Evolutionary conservation across 53 echinoderm and acorn worm species (phyloP).

Genomic region (Holothuria leucospilota): DNA sequence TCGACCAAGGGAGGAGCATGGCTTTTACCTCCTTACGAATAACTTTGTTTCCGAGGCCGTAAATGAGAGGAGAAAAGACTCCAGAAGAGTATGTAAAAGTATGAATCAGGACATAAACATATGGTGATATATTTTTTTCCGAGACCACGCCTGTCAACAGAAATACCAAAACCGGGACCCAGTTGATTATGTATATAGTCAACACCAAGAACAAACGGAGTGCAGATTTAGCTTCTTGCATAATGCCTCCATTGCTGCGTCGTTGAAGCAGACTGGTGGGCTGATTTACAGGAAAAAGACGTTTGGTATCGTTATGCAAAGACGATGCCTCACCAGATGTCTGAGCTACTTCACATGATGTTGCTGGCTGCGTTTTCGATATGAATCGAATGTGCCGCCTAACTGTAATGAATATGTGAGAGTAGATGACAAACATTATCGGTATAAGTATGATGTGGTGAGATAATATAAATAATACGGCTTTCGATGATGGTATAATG

Average conservation of each 20-base stretch:
- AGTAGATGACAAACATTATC: not conserved
- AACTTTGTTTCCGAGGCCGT: slow-evolving; percentile 8
- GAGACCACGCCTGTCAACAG: not conserved
- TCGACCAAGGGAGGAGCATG: not conserved
- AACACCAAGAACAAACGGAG: slow-evolving; percentile 3
- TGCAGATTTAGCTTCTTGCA: slow-evolving; percentile 13
- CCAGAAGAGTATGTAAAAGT: not conserved
- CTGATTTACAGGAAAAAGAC: too few species aligned
- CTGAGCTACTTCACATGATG: too few species aligned
- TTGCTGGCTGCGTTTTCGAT: not conserved
- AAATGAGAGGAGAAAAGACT: not conserved
- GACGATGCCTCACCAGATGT: too few species aligned
- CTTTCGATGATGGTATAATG: not conserved
- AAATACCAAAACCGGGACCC: slow-evolving; percentile 2
- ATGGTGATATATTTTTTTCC: not conserved
- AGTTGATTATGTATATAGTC: slow-evolving; percentile 1
- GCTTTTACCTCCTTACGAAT: slow-evolving; percentile 7
- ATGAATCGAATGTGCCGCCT: not conserved
- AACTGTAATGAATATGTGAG: slow-evolving; percentile 3
- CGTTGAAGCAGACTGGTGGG: too few species aligned
- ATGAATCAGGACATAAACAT: not conserved
- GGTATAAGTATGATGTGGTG: not conserved
- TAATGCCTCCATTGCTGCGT: not conserved
- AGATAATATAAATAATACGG: not conserved
- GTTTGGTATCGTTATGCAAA: too few species aligned